Evolutionary conservation across 2,888 invertebrate genomes (phyloP), one percentile per base, ranked within the genome.

Genomic region (Cheilosia scutellata): DNA sequence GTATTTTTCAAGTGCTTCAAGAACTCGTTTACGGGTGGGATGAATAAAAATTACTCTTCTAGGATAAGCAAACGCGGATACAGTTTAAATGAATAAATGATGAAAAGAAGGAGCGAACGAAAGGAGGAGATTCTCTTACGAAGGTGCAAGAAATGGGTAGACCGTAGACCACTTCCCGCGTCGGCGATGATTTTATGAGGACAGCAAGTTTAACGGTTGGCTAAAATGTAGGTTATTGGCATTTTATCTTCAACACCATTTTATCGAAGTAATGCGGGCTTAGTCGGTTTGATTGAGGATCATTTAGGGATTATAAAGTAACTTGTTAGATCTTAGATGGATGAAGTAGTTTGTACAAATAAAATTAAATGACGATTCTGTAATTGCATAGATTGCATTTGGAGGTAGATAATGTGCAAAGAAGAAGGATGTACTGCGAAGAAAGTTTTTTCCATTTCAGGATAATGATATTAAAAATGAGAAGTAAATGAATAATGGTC

Each of bases 111-210:
- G 13, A n/a, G 7, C 3, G 31, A 29, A 40, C 13, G 47, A 63
- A 47, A n/a, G 37, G 44, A 63, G 37, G 25, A n/a, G 37, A 16
- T 11, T 49, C 25, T 47, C 13, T 13, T 33, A 29, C 42, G 53
- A 37, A 66, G 47, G 75, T 60, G 37, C 13, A 57, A 20, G 20
- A 20, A 72, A 49, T 51, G 55, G 62, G 44, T 33, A 29, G 42
- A 27, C 55, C 13, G 44, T 33, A 29, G 42, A 27, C 55, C 13
- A 51, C 63, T 79, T 70, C 47, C 65, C 42, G 55, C 37, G n/a
- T n/a, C n/a, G 77, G 65, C 57, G 49, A 57, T 78, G 49, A 63
- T 63, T 78, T 78, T 63, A 71, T 65, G 58, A 63, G 47, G 31
- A 65, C 29, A 57, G 62, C 49, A 63, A 71, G 49, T 71, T 71